These are phyloP conservation scores for Lepilemur ruficaudatus DNA, from an alignment of 2,797 vertebrate genomes.

Conservation along the genomic window DNA sequence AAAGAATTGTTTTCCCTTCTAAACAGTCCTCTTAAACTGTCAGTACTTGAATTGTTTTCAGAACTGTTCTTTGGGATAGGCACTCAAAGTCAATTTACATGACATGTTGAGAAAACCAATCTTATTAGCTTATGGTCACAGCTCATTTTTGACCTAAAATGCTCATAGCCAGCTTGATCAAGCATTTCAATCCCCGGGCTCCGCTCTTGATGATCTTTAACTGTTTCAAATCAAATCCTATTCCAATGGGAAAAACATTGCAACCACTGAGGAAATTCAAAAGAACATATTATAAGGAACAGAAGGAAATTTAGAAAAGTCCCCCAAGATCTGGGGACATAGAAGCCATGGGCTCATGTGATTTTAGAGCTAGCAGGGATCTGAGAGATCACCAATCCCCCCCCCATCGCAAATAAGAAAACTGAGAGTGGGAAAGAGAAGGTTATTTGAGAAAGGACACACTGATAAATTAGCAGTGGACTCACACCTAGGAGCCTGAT, in stretches of 20 bases:
- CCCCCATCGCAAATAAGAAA: background rate
- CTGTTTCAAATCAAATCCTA: conserved; percentile 27
- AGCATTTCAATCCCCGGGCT: background rate
- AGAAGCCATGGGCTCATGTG: background rate
- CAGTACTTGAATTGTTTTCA: background rate
- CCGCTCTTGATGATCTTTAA: background rate
- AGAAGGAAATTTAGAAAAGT: background rate
- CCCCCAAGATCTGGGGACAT: background rate
- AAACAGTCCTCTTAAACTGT: background rate
- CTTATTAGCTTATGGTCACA: conserved; percentile 7
- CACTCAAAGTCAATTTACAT: background rate
- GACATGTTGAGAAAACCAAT: background rate
- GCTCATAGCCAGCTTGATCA: background rate
- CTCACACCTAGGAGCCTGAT: background rate
- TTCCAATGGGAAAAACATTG: background rate
- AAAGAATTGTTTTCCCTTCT: background rate
- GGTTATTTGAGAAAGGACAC: background rate
- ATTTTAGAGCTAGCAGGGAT: background rate
- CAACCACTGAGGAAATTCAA: conserved; percentile 12
- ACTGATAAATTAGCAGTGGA: background rate
- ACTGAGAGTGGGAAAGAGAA: background rate
- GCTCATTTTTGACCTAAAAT: conserved; percentile 40
- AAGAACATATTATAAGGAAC: background rate
- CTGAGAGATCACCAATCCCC: background rate
- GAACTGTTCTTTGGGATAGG: background rate